Conservation (phyloP, 2,113 vertebrate genomes). For the Corythaeola cristata region DNA sequence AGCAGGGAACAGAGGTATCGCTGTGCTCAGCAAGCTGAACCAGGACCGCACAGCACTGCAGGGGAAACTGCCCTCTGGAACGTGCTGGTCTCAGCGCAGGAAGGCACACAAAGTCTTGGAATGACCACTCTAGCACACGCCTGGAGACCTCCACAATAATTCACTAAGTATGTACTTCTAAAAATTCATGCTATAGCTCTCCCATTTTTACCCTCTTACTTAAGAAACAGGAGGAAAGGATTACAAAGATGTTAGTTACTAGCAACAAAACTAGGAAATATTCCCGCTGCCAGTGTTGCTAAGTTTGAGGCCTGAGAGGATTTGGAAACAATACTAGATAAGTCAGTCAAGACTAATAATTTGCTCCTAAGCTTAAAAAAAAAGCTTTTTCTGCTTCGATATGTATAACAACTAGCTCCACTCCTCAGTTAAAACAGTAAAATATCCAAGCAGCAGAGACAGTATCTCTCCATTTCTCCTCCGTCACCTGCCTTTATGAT, state of each 20-base stretch:
- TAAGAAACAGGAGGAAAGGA: background rate
- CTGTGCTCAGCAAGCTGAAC: background rate
- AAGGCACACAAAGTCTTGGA: background rate
- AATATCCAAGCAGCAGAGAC: background rate
- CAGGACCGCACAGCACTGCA: background rate
- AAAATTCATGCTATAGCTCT: background rate
- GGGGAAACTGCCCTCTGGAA: background rate
- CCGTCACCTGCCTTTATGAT: background rate
- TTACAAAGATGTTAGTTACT: background rate
- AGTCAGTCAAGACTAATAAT: background rate
- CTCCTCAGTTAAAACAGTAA: background rate
- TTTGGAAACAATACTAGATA: background rate
- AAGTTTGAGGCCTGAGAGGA: background rate
- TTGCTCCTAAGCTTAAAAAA: background rate
- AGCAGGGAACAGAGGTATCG: background rate
- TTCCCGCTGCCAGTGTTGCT: background rate
- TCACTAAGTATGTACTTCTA: background rate
- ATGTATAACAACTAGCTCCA: background rate
- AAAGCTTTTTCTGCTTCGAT: background rate
- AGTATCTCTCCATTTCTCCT: background rate
- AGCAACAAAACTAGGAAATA: background rate
- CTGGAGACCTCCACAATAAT: background rate
- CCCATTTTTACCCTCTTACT: background rate
- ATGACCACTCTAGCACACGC: accelerated
- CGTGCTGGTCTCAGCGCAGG: accelerated